Base-by-base conservation (phyloP, 1,140 invertebrate genomes). In the Thaumetopoea pityocampa region DNA sequence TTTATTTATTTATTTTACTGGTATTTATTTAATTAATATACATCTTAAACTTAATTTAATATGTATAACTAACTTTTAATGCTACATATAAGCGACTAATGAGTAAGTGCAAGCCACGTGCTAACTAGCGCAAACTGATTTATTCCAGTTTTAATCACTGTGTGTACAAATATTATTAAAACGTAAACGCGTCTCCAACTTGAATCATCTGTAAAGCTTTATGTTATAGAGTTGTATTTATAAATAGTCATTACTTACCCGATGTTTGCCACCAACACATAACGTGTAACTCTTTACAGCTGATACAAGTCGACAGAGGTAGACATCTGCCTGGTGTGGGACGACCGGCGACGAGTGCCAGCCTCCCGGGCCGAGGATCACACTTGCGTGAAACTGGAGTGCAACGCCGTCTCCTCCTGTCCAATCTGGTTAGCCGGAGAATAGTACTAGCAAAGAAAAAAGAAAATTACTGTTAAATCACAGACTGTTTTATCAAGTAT, bases 321-420 rank as follows among this genome's bases (percentile, higher is more conserved):
- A 27, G 62, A 74, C 33, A 65, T 38, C n/a, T 56, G 61, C 15
- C 69, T 69, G 45, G 69, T 55, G 29, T 67, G 71, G 60, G 80
- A 72, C 29, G 76, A 51, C 24, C 78, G 76, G 37, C 73, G 64
- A 1, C 51, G 19, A 9, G 60, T 36, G 44, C 62, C 61, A 22
- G 58, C 63, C 55, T 77, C 81, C 72, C 72, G 48, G 19, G 68
- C 63, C 50, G 76, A 60, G 51, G 57, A 87, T 89, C 88, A 93
- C 65, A 93, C 92, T 79, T 92, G 91, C 35, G 91, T 91, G 74
- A 94, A 93, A 80, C 92, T 93, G 80, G 90, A 91, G 81, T 93
- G 92, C 26, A 92, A 85, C 48, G 90, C 86, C 56, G 92, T 90
- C 82, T 89, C 88, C 74, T 92, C 89, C 52, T 81, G 87, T 45